phyloP scores from a whole-genome alignment of 2,888 invertebrate species.

The Andricus curvator region DNA sequence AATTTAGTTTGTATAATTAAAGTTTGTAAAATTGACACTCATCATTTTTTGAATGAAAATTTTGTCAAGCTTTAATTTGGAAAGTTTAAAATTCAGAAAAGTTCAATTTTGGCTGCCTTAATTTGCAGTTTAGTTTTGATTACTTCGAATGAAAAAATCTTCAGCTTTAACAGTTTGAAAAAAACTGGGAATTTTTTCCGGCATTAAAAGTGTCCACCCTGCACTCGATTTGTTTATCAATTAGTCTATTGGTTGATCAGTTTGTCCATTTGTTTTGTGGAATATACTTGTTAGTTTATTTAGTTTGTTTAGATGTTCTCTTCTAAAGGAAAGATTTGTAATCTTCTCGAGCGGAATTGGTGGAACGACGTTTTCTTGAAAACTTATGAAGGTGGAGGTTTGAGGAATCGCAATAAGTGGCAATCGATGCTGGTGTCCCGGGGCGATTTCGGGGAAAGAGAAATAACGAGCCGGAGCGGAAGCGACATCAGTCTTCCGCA shows the following conservation, averaged over 20 bases:
- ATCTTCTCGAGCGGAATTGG: conserved; percentile 24
- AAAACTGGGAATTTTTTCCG: no score
- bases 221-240: neutral
- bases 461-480: conserved; percentile 44
- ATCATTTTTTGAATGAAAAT: no score
- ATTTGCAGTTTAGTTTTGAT: no score
- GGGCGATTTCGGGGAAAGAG: conserved; percentile 41
- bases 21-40: no score
- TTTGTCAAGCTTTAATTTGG: no score
- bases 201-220: no score
- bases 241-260: neutral
- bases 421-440: conserved; percentile 48
- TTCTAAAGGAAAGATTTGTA: neutral
- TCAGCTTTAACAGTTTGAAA: no score
- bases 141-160: no score
- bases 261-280: neutral
- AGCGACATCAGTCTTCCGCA: conserved; percentile 46
- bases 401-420: conserved; percentile 48
- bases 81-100: no score
- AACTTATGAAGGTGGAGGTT: conserved; percentile 28
- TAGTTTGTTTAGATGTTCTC: neutral
- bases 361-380: conserved; percentile 32
- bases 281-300: neutral
- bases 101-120: no score
- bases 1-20: no score